These are phyloP conservation scores for Drosophila helvetica DNA, from an alignment of 2,888 invertebrate genomes.

Conservation along the genomic window DNA sequence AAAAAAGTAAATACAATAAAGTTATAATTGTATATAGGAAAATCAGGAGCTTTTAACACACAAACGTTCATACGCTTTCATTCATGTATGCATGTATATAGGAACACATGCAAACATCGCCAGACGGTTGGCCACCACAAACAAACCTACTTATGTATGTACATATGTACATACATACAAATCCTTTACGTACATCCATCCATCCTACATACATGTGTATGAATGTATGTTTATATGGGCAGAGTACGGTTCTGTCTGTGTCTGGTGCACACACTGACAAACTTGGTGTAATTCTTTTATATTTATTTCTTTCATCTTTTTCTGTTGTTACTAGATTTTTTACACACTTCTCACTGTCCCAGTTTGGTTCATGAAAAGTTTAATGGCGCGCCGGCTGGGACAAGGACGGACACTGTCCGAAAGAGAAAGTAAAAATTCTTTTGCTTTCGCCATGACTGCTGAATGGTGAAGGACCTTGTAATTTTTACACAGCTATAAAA, in stretches of 20 bases:
- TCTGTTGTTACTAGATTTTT: slow-evolving; percentile 76
- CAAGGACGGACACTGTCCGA: slow-evolving; percentile 58
- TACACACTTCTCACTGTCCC: slow-evolving; percentile 69
- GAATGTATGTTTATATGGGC: too few species aligned
- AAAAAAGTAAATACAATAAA: slow-evolving; percentile 82
- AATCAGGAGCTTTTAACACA: slow-evolving; percentile 63
- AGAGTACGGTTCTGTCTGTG: too few species aligned
- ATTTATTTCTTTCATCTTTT: slow-evolving; percentile 80
- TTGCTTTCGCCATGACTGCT: slow-evolving; percentile 63
- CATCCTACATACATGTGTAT: slow-evolving; percentile 2
- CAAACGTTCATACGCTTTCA: slow-evolving; percentile 29
- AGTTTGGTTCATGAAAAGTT: slow-evolving; percentile 79
- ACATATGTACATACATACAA: slow-evolving; percentile 33
- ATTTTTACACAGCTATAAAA: slow-evolving; percentile 74
- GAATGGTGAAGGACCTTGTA: slow-evolving; percentile 72
- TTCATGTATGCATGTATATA: slow-evolving; percentile 41
- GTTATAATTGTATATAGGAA: slow-evolving; percentile 80
- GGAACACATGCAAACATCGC: slow-evolving; percentile 41
- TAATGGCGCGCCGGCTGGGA: slow-evolving; percentile 68
- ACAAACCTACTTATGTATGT: slow-evolving; percentile 27
- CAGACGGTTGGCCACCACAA: slow-evolving; percentile 46
- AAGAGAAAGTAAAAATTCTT: slow-evolving; percentile 81
- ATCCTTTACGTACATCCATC: neutral
- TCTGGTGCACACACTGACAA: slow-evolving; percentile 56
- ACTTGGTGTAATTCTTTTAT: slow-evolving; percentile 80